These are phyloP conservation scores for Clarias macrocephalus DNA, from an alignment of 2,113 vertebrate genomes.

Conservation along the genomic window DNA sequence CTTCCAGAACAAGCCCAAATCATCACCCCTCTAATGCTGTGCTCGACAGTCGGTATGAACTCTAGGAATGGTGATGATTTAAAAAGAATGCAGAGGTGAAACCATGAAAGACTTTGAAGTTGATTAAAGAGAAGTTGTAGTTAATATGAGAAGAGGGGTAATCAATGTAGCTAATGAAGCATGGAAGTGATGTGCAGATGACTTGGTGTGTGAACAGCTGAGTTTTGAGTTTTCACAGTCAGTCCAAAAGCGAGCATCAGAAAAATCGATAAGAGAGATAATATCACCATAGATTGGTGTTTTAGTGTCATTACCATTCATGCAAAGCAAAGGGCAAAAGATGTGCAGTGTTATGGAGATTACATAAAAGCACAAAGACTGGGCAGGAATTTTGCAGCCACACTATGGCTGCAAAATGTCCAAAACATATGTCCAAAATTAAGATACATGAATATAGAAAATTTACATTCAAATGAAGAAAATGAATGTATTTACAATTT, in stretches of 20 bases:
- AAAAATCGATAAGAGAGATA: not conserved
- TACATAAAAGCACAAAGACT: not conserved
- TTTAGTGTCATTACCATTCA: not conserved
- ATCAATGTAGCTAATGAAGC: conserved; percentile 17
- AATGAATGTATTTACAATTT: not conserved
- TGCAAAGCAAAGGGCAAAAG: not conserved
- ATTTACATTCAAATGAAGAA: not conserved
- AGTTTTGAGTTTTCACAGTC: conserved; percentile 41
- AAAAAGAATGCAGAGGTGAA: not conserved
- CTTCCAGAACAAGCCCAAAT: too few species aligned
- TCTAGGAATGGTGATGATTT: not conserved
- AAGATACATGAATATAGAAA: not conserved
- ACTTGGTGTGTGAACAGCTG: conserved; percentile 9
- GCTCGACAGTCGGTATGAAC: too few species aligned
- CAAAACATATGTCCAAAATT: not conserved
- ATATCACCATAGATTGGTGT: not conserved
- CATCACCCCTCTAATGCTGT: too few species aligned
- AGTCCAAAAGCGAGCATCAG: not conserved
- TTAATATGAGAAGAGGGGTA: conserved; percentile 5
- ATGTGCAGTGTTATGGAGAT: not conserved
- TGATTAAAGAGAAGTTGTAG: not conserved
- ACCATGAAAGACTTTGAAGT: not conserved
- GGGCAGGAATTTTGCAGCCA: not conserved
- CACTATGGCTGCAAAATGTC: not conserved
- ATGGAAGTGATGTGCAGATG: not conserved